Conservation (phyloP, 2,888 invertebrate species). For the Spodoptera exigua region DNA sequence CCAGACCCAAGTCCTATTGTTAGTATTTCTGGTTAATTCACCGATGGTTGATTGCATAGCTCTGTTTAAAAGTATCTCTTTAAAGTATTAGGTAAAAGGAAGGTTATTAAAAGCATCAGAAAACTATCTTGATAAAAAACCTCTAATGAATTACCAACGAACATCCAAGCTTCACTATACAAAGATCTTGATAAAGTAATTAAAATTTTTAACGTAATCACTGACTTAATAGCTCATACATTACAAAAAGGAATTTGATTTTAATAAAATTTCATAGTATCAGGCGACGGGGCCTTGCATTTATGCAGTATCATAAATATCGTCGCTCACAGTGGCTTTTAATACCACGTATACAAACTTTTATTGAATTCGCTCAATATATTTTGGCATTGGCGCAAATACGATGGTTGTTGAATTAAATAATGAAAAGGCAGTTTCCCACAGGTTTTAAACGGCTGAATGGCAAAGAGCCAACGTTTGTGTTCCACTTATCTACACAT, state of each 20-base stretch:
- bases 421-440: conserved; percentile 82
- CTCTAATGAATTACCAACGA: too few species aligned
- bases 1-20: too few species aligned
- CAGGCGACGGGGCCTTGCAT: conserved; percentile 40
- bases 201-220: conserved; percentile 16
- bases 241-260: conserved; percentile 39
- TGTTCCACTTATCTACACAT: conserved; percentile 58
- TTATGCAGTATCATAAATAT: conserved; percentile 59
- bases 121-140: too few species aligned
- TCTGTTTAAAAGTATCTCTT: too few species aligned
- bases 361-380: conserved; percentile 71
- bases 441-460: conserved; percentile 80
- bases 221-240: conserved; percentile 32
- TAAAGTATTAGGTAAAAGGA: too few species aligned
- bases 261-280: conserved; percentile 46
- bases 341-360: conserved; percentile 62
- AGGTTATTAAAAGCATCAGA: too few species aligned
- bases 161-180: conserved; percentile 2
- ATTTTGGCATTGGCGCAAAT: conserved; percentile 82
- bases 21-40: too few species aligned
- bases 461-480: conserved; percentile 80
- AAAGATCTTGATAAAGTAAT: conserved; percentile 15
- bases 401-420: conserved; percentile 85
- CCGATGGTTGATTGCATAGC: too few species aligned
- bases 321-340: conserved; percentile 54